Evolutionary conservation across 2,797 vertebrate genomes (phyloP), one percentile per base, ranked within the genome.

Genomic region (Myotis daubentonii): DNA sequence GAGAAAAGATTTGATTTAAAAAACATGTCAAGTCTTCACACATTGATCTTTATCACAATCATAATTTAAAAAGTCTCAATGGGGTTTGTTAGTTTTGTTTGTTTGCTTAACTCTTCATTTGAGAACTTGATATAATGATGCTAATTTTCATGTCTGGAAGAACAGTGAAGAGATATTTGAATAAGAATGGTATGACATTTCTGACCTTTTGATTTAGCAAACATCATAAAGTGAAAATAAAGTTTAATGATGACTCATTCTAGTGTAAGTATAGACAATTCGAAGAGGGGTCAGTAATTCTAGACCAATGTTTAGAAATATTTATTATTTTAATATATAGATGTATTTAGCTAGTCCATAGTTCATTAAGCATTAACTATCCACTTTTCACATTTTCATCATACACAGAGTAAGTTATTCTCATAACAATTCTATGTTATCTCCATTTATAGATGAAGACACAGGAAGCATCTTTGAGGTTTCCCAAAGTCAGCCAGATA

Each of bases 1-100:
- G 25, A 57, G 36, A 89, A 81, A 94, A 53, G 4, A 68, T 74
- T 51, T 96, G 85, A 65, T 91, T 96, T 89, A 71, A 49, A 85
- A 94, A 94, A 53, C 16, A 38, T 51, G 33, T n/a, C 57, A 91
- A 30, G 47, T 68, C 11, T 70, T 86, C 4, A 71, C 19, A 84
- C 55, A 47, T 36, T 60, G 12, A 20, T 87, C 62, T 88, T 89
- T 75, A 91, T 66, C 19, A 80, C 12, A 68, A 47, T 20, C 41
- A 17, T 1, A 71, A 10, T 75, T 65, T 75, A 1, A 30, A 88
- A 74, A 70, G 71, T 78, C 2, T 4, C 36, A 76, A 28, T 33
- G 5, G 8, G 36, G 66, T 75, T 74, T 81, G 25, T 49, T 89
- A 62, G n/a, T 38, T 76, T 80, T 53, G 25, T 36, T 80, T 79